These are phyloP conservation scores for Brachyptera putata DNA, from an alignment of 2,888 invertebrate genomes.

Conservation along the genomic window DNA sequence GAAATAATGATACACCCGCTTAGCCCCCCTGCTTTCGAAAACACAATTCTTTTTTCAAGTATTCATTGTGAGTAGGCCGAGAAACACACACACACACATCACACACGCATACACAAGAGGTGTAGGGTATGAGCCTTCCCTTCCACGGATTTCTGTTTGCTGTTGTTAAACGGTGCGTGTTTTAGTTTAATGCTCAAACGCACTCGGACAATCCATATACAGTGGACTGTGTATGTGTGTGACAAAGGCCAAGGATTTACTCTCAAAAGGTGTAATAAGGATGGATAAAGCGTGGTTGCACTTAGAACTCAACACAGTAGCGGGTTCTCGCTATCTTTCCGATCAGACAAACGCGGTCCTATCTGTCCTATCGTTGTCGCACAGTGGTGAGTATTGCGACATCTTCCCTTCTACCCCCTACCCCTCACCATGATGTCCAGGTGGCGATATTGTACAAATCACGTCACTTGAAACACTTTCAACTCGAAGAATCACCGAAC, in stretches of 20 bases:
- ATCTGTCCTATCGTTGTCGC: not conserved
- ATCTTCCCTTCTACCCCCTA: not conserved
- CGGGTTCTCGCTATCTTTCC: not conserved
- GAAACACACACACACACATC: too few species aligned
- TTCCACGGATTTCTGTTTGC: too few species aligned
- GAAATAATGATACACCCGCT: slow-evolving; percentile 5
- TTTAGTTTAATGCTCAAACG: not conserved
- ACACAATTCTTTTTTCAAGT: too few species aligned
- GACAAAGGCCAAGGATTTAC: not conserved
- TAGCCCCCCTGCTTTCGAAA: too few species aligned
- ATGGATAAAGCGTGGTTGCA: not conserved
- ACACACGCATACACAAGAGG: too few species aligned
- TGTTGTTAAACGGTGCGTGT: not conserved
- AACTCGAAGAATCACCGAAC: not conserved
- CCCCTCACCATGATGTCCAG: not conserved
- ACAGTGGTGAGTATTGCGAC: not conserved
- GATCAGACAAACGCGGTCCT: not conserved
- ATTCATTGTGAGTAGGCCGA: too few species aligned
- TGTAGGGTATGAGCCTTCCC: too few species aligned
- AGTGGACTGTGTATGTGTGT: not conserved
- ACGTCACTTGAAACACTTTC: slow-evolving; percentile 8
- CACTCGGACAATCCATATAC: not conserved
- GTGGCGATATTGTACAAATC: not conserved
- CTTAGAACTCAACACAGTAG: not conserved
- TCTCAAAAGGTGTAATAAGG: slow-evolving; percentile 8